Evolutionary conservation across 30 jellyfish, hydroid and myxozoan genomes (phyloP), one percentile per base, ranked within the genome.

Genomic region (Nemopilema nomurai): DNA sequence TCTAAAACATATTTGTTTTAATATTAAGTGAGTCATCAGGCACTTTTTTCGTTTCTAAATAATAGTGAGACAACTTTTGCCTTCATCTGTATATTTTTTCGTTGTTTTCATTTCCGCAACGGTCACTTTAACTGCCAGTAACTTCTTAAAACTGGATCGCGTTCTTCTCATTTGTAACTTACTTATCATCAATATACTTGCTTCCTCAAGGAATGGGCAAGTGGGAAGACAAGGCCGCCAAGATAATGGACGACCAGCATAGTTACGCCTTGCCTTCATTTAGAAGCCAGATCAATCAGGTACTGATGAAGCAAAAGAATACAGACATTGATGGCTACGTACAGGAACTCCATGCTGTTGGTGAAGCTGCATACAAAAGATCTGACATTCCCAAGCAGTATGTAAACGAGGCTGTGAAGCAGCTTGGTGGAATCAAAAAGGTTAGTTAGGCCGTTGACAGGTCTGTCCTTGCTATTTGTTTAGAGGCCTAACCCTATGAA

Each of bases 301-400:
- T 83, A 17, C 20, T 83, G 85, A 70, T 24, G 80, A 71, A 57
- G 57, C 86, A 83, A 22, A 83, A 83, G 91, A 83, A 83, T 25
- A 83, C 91, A 21, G 80, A 71, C 62, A 70, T 83, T 30, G 32
- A 17, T 51, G 91, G 91, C 16, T 83, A 83, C 72, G 74, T 83
- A 86, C 50, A 83, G 32, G 91, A 83, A 80, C 80, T 83, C n/a
- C 91, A 83, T 62, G 50, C 66, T 27, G 62, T 83, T 33, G 91
- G 91, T 22, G 71, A 83, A 57, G 80, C 79, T 4, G 91, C 91
- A 8, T 83, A 73, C 80, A 83, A 83, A 70, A 76, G 91, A 71
- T 83, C 91, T 19, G 53, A 28, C 62, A 83, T 83, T 21, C 91
- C 91, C 1, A 83, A 72, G 17, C 86, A 22, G 23, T 49, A 57